These are phyloP conservation scores for Bemisia tabaci DNA, from an alignment of 1,140 invertebrate species.

Conservation along the genomic window DNA sequence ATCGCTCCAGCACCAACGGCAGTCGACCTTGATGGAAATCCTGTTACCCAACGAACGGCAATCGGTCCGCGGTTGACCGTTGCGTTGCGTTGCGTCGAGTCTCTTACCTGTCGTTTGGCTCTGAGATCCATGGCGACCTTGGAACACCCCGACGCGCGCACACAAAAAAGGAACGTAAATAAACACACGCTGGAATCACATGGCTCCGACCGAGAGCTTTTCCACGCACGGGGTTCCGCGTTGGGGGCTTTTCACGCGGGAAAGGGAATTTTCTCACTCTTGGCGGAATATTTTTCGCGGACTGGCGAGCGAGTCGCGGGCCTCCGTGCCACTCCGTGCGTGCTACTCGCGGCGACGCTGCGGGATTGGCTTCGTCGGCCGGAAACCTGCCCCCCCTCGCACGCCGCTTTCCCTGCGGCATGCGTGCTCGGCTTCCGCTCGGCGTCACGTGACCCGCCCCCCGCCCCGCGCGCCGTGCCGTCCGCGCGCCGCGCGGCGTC, in stretches of 20 bases:
- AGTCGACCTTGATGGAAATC: no score
- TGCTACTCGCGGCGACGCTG: background rate
- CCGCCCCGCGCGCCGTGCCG: no score
- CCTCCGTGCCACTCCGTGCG: background rate
- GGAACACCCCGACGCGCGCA: no score
- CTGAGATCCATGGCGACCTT: no score
- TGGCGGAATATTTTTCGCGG: background rate
- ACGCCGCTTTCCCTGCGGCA: background rate
- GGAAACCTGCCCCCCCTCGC: slow-evolving; percentile 8
- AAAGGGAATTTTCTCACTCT: background rate
- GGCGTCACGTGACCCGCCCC: background rate
- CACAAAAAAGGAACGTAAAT: background rate
- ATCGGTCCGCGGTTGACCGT: no score
- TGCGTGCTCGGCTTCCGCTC: background rate
- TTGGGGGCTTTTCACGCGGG: no score
- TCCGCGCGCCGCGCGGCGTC: no score
- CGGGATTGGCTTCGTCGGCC: background rate
- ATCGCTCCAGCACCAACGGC: no score
- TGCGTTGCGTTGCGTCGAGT: no score
- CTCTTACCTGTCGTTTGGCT: no score
- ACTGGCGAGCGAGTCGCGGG: slow-evolving; percentile 1
- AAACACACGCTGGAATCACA: background rate
- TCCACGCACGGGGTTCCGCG: no score
- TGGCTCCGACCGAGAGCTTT: background rate
- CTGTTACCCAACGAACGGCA: no score